phyloP scores from a whole-genome alignment of 2,113 vertebrate species.

The Esox niger region DNA sequence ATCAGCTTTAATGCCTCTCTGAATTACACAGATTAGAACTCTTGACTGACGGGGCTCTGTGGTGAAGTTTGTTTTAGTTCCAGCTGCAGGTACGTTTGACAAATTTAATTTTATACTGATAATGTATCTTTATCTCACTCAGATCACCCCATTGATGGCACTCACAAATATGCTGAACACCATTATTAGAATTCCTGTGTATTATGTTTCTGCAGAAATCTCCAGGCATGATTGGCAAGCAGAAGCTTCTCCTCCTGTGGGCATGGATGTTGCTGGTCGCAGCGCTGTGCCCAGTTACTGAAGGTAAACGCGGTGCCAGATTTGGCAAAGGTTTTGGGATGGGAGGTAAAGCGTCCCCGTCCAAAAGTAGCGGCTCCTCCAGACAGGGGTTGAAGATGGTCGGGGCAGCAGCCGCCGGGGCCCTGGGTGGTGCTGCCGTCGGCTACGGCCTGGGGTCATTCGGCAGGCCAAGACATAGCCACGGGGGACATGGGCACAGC shows the following conservation, averaged over 20 bases:
- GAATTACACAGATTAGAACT: slow-evolving; percentile 11
- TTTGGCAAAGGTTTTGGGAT: slow-evolving; percentile 33
- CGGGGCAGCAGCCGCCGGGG: slow-evolving; percentile 65
- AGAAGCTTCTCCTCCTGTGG: slow-evolving; percentile 59
- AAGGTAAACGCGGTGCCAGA: slow-evolving; percentile 48
- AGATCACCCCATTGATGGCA: not conserved
- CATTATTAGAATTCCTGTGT: not conserved
- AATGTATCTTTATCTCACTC: not conserved
- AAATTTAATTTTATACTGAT: not conserved
- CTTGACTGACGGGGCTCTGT: not conserved
- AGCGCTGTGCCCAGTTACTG: slow-evolving; percentile 49
- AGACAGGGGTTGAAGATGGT: slow-evolving; percentile 67
- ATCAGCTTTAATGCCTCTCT: slow-evolving; percentile 33
- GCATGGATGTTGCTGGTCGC: slow-evolving; percentile 58
- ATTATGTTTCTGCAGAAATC: slow-evolving; percentile 25
- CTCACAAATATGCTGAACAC: no score
- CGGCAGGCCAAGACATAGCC: slow-evolving; percentile 48
- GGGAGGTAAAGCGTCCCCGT: slow-evolving; percentile 33
- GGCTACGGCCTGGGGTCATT: slow-evolving; percentile 64
- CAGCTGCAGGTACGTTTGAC: not conserved
- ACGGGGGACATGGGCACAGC: slow-evolving; percentile 17
- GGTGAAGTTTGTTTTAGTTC: not conserved
- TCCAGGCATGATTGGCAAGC: slow-evolving; percentile 46
- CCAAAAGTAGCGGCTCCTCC: slow-evolving; percentile 46
- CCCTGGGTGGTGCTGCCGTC: slow-evolving; percentile 66